Percentiles rank a stretch among this genome's conserved stretches.
Evolutionary conservation across 2,797 vertebrate species (phyloP).

Genomic region (Sylvilagus floridanus): DNA sequence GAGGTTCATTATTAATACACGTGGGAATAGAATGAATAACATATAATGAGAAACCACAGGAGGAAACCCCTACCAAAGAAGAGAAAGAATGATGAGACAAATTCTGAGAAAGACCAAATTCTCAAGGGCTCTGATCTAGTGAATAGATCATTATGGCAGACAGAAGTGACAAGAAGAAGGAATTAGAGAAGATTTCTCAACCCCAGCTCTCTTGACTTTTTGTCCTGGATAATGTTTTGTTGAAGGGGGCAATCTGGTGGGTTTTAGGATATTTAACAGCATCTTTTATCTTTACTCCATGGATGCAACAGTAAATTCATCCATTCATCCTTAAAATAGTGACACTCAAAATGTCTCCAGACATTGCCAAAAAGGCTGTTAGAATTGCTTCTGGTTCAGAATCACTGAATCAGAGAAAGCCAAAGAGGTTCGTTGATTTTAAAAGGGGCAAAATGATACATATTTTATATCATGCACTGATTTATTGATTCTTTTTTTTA

Average conservation of each 20-base stretch:
- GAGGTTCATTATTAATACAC: slow-evolving; percentile 28
- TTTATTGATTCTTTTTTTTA: background rate
- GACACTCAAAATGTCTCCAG: slow-evolving; percentile 24
- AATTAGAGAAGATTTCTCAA: slow-evolving; percentile 49
- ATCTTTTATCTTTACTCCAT: background rate
- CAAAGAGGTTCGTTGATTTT: background rate
- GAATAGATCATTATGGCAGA: slow-evolving; percentile 36
- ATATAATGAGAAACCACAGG: background rate
- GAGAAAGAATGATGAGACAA: slow-evolving; percentile 35
- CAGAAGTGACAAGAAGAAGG: slow-evolving; percentile 37
- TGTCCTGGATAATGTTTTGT: background rate
- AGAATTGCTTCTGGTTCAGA: background rate
- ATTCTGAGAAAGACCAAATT: slow-evolving; percentile 36
- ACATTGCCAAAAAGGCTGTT: background rate
- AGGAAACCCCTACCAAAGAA: background rate
- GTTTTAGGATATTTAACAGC: slow-evolving; percentile 1
- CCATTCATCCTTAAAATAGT: background rate
- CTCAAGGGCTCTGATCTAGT: slow-evolving; percentile 54
- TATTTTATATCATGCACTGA: slow-evolving; percentile 16
- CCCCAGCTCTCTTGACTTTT: slow-evolving; percentile 40
- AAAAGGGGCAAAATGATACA: slow-evolving; percentile 9
- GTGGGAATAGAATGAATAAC: slow-evolving; percentile 46
- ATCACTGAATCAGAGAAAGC: slow-evolving; percentile 34
- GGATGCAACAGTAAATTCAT: background rate
- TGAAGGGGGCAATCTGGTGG: background rate